phyloP scores from a whole-genome alignment of 2,113 vertebrate genomes.

The Dryoscopus gambensis region DNA sequence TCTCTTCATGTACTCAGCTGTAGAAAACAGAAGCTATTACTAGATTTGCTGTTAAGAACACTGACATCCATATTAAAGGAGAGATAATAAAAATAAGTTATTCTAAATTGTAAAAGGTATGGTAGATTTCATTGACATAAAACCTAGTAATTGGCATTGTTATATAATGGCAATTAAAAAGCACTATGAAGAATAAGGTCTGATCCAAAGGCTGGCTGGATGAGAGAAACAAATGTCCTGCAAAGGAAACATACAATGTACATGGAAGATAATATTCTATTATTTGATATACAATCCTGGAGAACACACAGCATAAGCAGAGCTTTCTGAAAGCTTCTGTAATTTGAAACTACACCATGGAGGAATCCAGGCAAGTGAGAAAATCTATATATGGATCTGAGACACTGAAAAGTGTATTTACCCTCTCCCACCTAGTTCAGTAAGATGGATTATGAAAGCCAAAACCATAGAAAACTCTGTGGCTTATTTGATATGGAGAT shows the following conservation, averaged over 20 bases:
- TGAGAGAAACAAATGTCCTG: background rate
- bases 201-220: background rate
- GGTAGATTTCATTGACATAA: background rate
- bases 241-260: background rate
- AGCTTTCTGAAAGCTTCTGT: background rate
- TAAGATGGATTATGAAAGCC: background rate
- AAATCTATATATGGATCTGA: background rate
- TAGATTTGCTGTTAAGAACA: background rate
- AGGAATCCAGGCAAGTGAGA: background rate
- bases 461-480: background rate
- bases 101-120: background rate
- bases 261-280: background rate
- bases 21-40: background rate
- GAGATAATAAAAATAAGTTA: background rate
- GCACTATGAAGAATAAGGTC: background rate
- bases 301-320: background rate
- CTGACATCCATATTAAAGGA: background rate
- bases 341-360: background rate
- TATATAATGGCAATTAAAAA: background rate
- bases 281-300: background rate
- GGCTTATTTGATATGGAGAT: background rate
- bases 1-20: background rate
- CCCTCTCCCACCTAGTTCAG: background rate
- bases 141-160: background rate
- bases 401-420: background rate